Evolutionary conservation across 2,888 invertebrate species (phyloP).

Genomic region (Caenorhabditis sp.): DNA sequence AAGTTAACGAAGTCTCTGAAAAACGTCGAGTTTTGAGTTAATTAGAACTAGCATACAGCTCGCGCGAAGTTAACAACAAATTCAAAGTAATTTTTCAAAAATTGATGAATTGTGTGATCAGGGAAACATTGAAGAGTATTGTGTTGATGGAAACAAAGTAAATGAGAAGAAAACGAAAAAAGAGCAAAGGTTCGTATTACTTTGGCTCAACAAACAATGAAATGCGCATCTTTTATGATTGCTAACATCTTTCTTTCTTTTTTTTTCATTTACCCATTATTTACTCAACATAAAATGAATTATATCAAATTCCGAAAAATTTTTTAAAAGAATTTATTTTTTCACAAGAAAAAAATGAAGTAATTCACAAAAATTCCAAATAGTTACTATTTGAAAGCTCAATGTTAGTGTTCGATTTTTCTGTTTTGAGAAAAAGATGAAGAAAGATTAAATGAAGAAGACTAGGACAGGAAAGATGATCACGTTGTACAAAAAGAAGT

Average conservation of each 20-base stretch:
- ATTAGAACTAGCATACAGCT: too few relatives aligned
- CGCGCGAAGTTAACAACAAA: too few relatives aligned
- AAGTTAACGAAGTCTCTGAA: too few relatives aligned
- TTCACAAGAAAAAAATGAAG: not conserved
- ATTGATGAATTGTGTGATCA: too few relatives aligned
- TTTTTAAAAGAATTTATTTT: not conserved
- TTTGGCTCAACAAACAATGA: conserved; percentile 30
- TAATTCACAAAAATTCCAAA: not conserved
- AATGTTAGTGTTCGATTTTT: not conserved
- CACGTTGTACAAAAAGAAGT: not conserved
- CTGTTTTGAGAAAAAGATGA: not conserved
- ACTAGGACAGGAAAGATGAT: not conserved
- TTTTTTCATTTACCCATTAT: conserved; percentile 9
- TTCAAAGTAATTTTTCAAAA: too few relatives aligned
- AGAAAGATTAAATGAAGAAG: not conserved
- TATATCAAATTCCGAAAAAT: not conserved
- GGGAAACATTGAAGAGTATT: too few relatives aligned
- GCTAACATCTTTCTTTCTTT: not conserved
- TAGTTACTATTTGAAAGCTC: not conserved
- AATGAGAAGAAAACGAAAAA: not conserved
- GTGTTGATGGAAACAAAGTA: not conserved
- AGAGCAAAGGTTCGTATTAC: conserved; percentile 40
- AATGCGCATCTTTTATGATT: conserved; percentile 3
- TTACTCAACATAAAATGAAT: conserved; percentile 15
- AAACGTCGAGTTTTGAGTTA: too few relatives aligned